Evolutionary conservation across 1,140 invertebrate genomes (phyloP).

Genomic region (Tachypleus tridentatus): DNA sequence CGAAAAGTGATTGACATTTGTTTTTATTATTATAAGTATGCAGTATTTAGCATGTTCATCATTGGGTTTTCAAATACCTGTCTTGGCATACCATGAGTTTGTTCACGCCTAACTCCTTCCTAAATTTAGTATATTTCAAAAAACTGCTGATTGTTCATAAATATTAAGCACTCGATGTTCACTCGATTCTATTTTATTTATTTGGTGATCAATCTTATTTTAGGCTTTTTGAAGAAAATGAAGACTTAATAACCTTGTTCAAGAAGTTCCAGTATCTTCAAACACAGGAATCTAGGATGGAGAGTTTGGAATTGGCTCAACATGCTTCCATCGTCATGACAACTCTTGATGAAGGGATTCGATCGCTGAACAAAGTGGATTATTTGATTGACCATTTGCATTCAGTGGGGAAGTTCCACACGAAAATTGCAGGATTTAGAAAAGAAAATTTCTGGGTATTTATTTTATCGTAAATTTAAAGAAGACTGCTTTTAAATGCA

Average conservation of each 20-base stretch:
- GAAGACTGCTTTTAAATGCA: too few relatives aligned
- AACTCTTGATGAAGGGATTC: slow-evolving; percentile 65
- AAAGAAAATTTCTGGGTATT: slow-evolving; percentile 76
- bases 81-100: too few relatives aligned
- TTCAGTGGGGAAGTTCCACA: slow-evolving; percentile 66
- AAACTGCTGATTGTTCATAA: too few relatives aligned
- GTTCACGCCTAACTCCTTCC: too few relatives aligned
- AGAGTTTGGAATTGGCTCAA: slow-evolving; percentile 64
- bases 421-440: slow-evolving; percentile 68
- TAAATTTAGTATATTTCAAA: too few relatives aligned
- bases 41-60: too few relatives aligned
- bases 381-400: slow-evolving; percentile 67
- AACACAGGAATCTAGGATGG: slow-evolving; percentile 64
- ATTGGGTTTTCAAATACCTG: too few relatives aligned
- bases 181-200: too few relatives aligned
- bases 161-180: too few relatives aligned
- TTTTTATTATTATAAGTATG: too few relatives aligned
- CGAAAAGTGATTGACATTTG: too few relatives aligned
- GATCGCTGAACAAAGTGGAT: slow-evolving; percentile 67
- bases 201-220: slow-evolving; percentile 9
- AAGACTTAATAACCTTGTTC: slow-evolving; percentile 65
- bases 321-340: slow-evolving; percentile 80
- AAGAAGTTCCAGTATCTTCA: slow-evolving; percentile 60
- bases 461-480: slow-evolving; percentile 11
- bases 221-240: slow-evolving; percentile 79